Evolutionary conservation across 2,888 invertebrate species (phyloP).

Genomic region (Drosophila imparisetae): DNA sequence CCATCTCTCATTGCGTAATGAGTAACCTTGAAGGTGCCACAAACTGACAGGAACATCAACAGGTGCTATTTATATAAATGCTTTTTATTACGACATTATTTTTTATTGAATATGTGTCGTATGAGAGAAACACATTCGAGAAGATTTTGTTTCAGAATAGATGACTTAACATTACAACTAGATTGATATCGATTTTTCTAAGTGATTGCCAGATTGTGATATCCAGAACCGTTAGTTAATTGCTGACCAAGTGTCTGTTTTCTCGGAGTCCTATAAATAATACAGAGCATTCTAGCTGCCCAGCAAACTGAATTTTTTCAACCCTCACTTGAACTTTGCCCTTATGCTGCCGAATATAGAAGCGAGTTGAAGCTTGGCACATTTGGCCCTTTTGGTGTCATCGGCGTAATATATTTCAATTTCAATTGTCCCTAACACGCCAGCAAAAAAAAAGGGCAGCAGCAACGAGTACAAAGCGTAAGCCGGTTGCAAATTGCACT

Average conservation of each 20-base stretch:
- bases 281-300: slow-evolving; percentile 24
- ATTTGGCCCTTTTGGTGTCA: slow-evolving; percentile 49
- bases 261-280: slow-evolving; percentile 28
- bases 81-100: neutral
- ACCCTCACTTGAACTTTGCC: slow-evolving; percentile 48
- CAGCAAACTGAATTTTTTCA: slow-evolving; percentile 66
- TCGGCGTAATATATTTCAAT: slow-evolving; percentile 72
- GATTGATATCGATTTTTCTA: neutral
- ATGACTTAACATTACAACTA: neutral
- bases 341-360: slow-evolving; percentile 25
- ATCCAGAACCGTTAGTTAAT: slow-evolving; percentile 4
- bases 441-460: slow-evolving; percentile 41
- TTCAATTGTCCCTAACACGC: slow-evolving; percentile 67
- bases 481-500: slow-evolving; percentile 39
- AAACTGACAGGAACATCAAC: slow-evolving; percentile 20
- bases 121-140: neutral
- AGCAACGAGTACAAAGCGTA: slow-evolving; percentile 6
- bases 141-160: neutral
- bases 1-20: slow-evolving; percentile 25
- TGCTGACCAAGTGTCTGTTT: slow-evolving; percentile 21
- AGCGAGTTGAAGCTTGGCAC: slow-evolving; percentile 29
- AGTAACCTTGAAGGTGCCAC: neutral
- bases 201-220: neutral
- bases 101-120: neutral
- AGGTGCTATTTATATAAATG: slow-evolving; percentile 33